Conservation (phyloP, 2,113 vertebrate genomes). For the Dicerorhinus sumatrensis region DNA sequence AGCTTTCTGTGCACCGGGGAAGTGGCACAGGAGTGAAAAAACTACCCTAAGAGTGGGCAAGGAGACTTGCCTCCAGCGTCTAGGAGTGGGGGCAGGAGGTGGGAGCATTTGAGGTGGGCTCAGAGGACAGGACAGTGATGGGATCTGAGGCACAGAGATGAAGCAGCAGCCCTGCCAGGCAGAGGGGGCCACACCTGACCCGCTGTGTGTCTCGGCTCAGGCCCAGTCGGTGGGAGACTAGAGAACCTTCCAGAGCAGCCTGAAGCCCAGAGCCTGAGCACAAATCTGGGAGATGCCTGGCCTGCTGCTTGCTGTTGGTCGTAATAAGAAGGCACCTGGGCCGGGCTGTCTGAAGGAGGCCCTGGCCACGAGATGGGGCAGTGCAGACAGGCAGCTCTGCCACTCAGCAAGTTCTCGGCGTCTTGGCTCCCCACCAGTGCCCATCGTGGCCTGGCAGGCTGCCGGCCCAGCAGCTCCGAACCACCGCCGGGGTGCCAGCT, state of each 20-base stretch:
- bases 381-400: neutral
- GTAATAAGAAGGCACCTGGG: neutral
- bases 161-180: neutral
- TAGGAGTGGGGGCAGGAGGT: neutral
- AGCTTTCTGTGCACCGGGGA: fast-evolving
- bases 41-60: neutral
- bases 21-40: no score
- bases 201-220: fast-evolving
- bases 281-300: fast-evolving
- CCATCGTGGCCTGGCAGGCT: slow-evolving; percentile 46
- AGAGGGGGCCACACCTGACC: neutral
- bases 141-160: no score
- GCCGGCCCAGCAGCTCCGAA: slow-evolving; percentile 55
- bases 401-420: slow-evolving; percentile 26
- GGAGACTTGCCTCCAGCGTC: neutral
- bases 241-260: neutral
- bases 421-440: slow-evolving; percentile 48
- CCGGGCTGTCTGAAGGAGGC: neutral
- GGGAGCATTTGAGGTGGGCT: neutral
- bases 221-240: neutral
- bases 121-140: neutral
- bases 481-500: slow-evolving; percentile 41
- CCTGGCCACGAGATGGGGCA: neutral
- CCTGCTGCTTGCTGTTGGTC: fast-evolving
- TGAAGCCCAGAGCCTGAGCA: neutral